Evolutionary conservation across 92 coral and sea anemone species (phyloP).

Genomic region (Parazoanthus swiftii): DNA sequence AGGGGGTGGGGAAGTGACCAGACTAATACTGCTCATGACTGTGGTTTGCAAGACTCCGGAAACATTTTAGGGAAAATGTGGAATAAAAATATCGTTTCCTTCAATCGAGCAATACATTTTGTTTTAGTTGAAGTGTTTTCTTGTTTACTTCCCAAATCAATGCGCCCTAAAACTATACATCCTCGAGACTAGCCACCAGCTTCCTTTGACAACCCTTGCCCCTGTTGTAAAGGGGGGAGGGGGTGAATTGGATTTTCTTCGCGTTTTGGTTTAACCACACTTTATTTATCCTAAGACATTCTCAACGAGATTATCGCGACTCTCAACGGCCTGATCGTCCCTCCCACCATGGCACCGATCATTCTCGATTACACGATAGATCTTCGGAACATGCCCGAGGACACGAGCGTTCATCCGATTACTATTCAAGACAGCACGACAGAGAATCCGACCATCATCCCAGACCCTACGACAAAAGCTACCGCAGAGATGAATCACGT

Average conservation of each 20-base stretch:
- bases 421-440: conserved; percentile 73
- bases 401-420: conserved; percentile 80
- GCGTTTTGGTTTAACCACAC: not conserved
- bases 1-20: not conserved
- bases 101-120: too few species aligned
- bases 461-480: conserved; percentile 68
- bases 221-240: not conserved
- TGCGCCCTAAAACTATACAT: too few species aligned
- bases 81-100: too few species aligned
- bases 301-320: conserved; percentile 53
- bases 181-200: too few species aligned
- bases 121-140: too few species aligned
- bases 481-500: conserved; percentile 49
- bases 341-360: conserved; percentile 59
- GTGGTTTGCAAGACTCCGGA: too few species aligned
- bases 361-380: conserved; percentile 47
- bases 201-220: too few species aligned
- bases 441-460: conserved; percentile 72
- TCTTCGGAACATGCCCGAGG: conserved; percentile 66
- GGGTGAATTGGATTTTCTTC: not conserved
- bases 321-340: conserved; percentile 66
- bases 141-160: too few species aligned
- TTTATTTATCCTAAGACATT: conserved; percentile 13
- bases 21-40: too few species aligned
- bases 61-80: too few species aligned